A percentile compares a stretch with the other conserved stretches of the same genome.
Evolutionary conservation across 2,113 vertebrate species (phyloP).

Genomic region (Dryoscopus gambensis): DNA sequence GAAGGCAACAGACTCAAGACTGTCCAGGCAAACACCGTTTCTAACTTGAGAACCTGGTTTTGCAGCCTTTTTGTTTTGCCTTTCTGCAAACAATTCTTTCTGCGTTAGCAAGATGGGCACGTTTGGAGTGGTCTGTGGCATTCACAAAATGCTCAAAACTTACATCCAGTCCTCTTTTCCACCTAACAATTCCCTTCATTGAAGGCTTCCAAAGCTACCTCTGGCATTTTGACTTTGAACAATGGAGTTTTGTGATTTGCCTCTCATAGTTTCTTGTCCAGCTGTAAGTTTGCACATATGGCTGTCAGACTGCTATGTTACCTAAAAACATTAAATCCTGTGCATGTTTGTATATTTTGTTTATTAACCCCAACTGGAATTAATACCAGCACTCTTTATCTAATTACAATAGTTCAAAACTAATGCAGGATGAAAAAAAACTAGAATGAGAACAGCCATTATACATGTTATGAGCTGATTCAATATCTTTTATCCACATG

Average conservation of each 20-base stretch:
- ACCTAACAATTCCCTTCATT: background rate
- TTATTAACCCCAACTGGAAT: background rate
- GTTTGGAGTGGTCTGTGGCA: background rate
- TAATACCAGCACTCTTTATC: background rate
- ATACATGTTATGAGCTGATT: background rate
- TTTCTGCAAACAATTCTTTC: background rate
- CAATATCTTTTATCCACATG: background rate
- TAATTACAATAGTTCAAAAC: background rate
- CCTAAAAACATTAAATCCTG: background rate
- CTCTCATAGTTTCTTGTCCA: background rate
- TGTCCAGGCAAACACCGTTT: background rate
- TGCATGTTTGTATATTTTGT: fast-evolving
- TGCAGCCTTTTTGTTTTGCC: background rate
- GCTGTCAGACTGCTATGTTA: background rate
- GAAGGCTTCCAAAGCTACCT: background rate
- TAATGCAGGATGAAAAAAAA: background rate
- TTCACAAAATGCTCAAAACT: background rate
- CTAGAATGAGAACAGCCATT: background rate
- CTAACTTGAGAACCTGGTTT: background rate
- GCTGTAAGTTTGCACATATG: background rate
- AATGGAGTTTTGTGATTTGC: background rate
- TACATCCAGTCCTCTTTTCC: background rate
- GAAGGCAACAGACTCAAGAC: background rate
- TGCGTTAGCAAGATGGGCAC: background rate
- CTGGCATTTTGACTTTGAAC: background rate